Conservation (phyloP, 1,140 invertebrate species). For the Drosophila santomea region DNA sequence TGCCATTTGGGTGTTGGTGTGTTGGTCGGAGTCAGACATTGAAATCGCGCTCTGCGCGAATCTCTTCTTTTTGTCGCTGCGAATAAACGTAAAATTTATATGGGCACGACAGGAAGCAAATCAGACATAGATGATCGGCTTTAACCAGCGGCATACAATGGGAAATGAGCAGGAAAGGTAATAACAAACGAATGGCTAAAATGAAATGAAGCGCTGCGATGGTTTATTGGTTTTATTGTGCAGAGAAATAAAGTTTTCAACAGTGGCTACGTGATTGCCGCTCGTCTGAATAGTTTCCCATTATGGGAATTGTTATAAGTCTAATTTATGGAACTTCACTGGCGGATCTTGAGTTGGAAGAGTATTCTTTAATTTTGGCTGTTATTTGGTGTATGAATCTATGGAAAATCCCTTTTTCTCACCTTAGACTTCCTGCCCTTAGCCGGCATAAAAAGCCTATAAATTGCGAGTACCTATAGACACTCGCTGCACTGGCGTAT, state of each 20-base stretch:
- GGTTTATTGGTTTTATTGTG: conserved; percentile 45
- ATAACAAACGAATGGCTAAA: conserved; percentile 44
- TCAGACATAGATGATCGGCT: conserved; percentile 76
- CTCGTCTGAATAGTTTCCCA: conserved; percentile 17
- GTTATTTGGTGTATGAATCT: background rate
- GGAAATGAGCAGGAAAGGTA: conserved; percentile 48
- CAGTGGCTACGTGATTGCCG: conserved; percentile 37
- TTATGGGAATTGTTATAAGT: conserved; percentile 18
- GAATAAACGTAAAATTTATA: conserved; percentile 65
- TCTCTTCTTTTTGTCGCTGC: conserved; percentile 46
- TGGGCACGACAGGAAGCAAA: conserved; percentile 84
- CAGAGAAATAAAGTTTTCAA: conserved; percentile 50
- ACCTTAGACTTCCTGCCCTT: conserved; percentile 15
- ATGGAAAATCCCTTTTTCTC: conserved; percentile 3
- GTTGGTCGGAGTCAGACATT: conserved; percentile 45
- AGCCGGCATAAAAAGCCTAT: conserved; percentile 8
- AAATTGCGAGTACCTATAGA: conserved; percentile 19
- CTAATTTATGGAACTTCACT: background rate
- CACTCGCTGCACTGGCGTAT: conserved; percentile 31
- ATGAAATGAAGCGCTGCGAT: conserved; percentile 59
- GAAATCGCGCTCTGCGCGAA: conserved; percentile 38
- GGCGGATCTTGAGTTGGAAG: background rate
- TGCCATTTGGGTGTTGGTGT: conserved; percentile 18
- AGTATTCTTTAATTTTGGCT: background rate
- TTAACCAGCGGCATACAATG: conserved; percentile 38